phyloP scores from a whole-genome alignment of 2,888 invertebrate genomes.

The Lasioglossum villosulum region DNA sequence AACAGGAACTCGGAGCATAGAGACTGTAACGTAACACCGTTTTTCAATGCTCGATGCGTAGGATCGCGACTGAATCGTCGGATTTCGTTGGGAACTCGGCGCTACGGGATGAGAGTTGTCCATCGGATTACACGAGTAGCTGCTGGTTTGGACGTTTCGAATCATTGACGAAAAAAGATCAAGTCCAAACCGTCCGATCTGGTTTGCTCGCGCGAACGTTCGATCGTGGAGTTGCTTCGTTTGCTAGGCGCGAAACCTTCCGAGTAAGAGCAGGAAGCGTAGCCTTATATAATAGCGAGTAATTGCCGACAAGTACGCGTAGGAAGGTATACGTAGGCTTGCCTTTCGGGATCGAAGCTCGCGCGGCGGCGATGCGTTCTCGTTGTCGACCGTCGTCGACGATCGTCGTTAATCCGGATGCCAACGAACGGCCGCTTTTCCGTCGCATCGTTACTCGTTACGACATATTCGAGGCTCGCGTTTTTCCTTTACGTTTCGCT shows the following conservation, averaged over 20 bases:
- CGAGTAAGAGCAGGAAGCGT: slow-evolving; percentile 68
- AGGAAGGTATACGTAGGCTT: slow-evolving; percentile 25
- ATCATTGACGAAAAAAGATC: neutral
- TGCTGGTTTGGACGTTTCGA: neutral
- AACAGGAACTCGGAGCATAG: neutral
- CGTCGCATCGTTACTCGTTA: neutral
- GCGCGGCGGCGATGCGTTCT: neutral
- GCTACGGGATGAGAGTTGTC: neutral
- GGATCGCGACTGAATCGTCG: neutral
- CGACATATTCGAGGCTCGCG: neutral
- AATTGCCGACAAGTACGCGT: slow-evolving; percentile 55
- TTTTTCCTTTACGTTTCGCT: neutral
- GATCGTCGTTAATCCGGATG: neutral
- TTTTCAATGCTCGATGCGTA: neutral
- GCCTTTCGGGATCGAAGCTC: slow-evolving; percentile 11
- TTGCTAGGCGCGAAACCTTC: slow-evolving; percentile 38
- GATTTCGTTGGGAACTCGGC: neutral
- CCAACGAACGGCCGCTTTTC: neutral
- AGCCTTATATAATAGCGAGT: slow-evolving; percentile 65
- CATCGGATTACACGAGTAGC: neutral
- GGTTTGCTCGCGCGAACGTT: neutral
- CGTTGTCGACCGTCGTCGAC: neutral
- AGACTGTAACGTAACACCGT: slow-evolving; percentile 1
- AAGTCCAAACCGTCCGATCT: neutral
- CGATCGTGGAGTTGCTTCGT: slow-evolving; percentile 15